Evolutionary conservation across 2,113 vertebrate genomes (phyloP).

Genomic region (Atlantisia rogersi): DNA sequence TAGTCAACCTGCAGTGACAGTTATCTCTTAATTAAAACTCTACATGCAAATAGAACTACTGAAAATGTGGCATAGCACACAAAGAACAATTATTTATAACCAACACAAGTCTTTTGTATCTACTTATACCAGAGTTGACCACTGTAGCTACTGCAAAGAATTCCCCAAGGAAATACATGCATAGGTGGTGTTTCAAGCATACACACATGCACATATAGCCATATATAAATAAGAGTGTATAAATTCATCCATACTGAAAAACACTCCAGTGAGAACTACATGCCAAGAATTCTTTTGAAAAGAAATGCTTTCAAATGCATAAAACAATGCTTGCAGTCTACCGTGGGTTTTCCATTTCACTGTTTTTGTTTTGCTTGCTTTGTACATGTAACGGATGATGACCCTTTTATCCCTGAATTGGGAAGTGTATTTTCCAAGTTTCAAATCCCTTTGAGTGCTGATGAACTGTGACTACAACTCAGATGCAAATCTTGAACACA

Average conservation of each 20-base stretch:
- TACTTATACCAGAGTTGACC: constrained; percentile 23
- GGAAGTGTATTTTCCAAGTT: constrained; percentile 12
- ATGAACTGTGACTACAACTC: constrained; percentile 21
- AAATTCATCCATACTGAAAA: background rate
- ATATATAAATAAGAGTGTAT: background rate
- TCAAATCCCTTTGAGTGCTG: background rate
- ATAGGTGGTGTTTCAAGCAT: background rate
- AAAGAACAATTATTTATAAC: constrained; percentile 67
- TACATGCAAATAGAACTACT: constrained; percentile 70
- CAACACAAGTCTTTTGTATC: constrained; percentile 39
- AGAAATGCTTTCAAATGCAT: constrained; percentile 11
- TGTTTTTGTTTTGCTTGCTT: background rate
- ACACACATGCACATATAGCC: background rate
- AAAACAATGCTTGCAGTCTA: background rate
- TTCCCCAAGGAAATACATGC: constrained; percentile 37
- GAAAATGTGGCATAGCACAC: constrained; percentile 49
- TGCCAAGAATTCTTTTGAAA: background rate
- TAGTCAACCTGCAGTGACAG: constrained; percentile 80
- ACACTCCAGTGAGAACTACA: background rate
- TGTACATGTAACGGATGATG: background rate
- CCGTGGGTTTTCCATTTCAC: background rate
- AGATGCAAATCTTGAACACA: constrained; percentile 43
- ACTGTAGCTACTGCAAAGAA: constrained; percentile 15
- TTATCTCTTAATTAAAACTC: constrained; percentile 85
- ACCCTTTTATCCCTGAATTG: background rate